Percentiles rank a stretch among this genome's conserved stretches.
Conservation (phyloP, 2,888 invertebrate species). For the Drosophila recens region DNA sequence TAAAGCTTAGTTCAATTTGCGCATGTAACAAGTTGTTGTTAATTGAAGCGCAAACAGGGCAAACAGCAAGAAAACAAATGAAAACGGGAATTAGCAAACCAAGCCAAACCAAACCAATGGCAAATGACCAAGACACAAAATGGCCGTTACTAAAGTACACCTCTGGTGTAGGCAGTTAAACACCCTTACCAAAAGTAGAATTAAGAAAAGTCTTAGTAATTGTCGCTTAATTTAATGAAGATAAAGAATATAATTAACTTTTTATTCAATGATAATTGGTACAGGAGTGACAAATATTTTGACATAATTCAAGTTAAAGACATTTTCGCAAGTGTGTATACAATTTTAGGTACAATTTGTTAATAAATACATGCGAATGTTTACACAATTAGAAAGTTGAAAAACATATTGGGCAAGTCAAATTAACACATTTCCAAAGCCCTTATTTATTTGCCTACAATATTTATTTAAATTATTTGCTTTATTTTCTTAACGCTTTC, state of each 20-base stretch:
- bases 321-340: background rate
- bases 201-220: background rate
- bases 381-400: slow-evolving; percentile 67
- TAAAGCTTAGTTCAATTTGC: slow-evolving; percentile 69
- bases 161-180: slow-evolving; percentile 3
- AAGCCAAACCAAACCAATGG: slow-evolving; percentile 57
- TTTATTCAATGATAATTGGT: too few species aligned
- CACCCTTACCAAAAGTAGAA: slow-evolving; percentile 7
- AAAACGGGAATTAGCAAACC: slow-evolving; percentile 59
- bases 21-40: slow-evolving; percentile 81
- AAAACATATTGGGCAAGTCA: slow-evolving; percentile 48
- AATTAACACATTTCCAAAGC: slow-evolving; percentile 69
- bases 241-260: too few species aligned
- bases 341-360: background rate
- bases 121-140: slow-evolving; percentile 63
- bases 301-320: background rate
- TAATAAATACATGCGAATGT: slow-evolving; percentile 9
- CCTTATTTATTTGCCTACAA: slow-evolving; percentile 59
- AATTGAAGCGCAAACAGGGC: slow-evolving; percentile 75
- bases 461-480: slow-evolving; percentile 51
- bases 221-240: too few species aligned
- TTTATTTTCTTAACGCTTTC: slow-evolving; percentile 33
- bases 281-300: background rate
- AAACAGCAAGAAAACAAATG: slow-evolving; percentile 54
- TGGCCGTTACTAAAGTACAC: slow-evolving; percentile 46